Percentiles rank a stretch among this genome's conserved stretches.
These are phyloP conservation scores for Carpatolechia fugitivella DNA, from an alignment of 2,888 invertebrate genomes.

Conservation along the genomic window DNA sequence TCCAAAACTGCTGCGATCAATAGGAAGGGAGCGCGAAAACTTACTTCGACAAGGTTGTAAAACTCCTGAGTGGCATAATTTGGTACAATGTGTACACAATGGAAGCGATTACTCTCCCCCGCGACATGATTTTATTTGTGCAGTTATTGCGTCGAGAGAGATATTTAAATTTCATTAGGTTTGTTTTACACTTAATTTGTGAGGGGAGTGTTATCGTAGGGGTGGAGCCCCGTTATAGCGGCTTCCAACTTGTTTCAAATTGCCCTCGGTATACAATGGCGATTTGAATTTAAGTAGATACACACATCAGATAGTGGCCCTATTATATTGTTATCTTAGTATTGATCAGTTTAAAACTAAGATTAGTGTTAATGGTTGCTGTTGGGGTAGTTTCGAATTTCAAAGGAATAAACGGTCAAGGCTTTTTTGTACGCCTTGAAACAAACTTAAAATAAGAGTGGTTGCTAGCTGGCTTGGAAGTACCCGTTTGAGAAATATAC, in stretches of 20 bases:
- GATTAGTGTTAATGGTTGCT: slow-evolving; percentile 13
- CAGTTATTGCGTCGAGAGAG: slow-evolving; percentile 74
- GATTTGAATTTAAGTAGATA: slow-evolving; percentile 72
- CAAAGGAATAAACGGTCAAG: slow-evolving; percentile 9
- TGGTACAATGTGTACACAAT: slow-evolving; percentile 71
- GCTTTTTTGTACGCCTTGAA: not conserved
- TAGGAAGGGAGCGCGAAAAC: slow-evolving; percentile 26
- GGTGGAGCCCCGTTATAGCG: slow-evolving; percentile 65
- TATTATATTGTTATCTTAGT: slow-evolving; percentile 46
- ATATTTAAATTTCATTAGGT: slow-evolving; percentile 80
- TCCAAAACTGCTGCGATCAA: slow-evolving; percentile 16
- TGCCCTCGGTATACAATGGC: slow-evolving; percentile 61
- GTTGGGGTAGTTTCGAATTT: slow-evolving; percentile 20
- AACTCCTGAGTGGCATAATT: slow-evolving; percentile 48
- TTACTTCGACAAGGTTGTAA: slow-evolving; percentile 57
- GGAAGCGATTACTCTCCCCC: slow-evolving; percentile 73
- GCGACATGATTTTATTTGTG: slow-evolving; percentile 77
- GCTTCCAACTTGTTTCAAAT: slow-evolving; percentile 59
- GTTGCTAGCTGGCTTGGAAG: not conserved
- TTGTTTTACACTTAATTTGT: slow-evolving; percentile 80
- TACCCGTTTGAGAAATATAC: not conserved
- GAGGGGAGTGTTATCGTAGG: slow-evolving; percentile 67
- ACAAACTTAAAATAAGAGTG: not conserved
- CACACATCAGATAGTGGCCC: slow-evolving; percentile 62
- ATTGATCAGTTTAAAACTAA: slow-evolving; percentile 17